Percentiles rank a stretch among this genome's conserved stretches.
These are phyloP conservation scores for Morelia viridis DNA, from an alignment of 2,797 vertebrate genomes.

Conservation along the genomic window DNA sequence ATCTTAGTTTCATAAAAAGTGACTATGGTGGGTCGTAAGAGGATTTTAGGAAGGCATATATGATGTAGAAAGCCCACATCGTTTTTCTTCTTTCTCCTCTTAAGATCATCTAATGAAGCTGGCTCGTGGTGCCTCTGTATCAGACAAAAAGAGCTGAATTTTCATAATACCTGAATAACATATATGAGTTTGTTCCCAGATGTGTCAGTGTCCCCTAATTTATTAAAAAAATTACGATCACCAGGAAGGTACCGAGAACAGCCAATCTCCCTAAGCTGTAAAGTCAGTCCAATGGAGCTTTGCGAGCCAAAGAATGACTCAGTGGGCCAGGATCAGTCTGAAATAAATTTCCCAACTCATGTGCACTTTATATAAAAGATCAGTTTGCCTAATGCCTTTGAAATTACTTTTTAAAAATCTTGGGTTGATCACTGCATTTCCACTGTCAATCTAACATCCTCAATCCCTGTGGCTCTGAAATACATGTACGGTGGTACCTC, in stretches of 20 bases:
- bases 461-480: slow-evolving; percentile 52
- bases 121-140: too few species aligned
- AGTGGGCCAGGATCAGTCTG: neutral
- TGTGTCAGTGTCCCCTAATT: too few species aligned
- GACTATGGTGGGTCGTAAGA: too few species aligned
- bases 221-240: neutral
- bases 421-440: slow-evolving; percentile 30
- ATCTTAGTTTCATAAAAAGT: too few species aligned
- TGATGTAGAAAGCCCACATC: too few species aligned
- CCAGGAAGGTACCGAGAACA: neutral
- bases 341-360: neutral
- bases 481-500: too few species aligned
- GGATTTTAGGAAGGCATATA: too few species aligned
- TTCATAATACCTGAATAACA: too few species aligned
- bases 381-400: slow-evolving; percentile 6
- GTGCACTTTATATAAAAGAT: neutral
- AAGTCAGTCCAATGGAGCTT: neutral
- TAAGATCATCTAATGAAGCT: too few species aligned
- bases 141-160: too few species aligned
- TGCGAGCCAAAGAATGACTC: neutral
- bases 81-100: too few species aligned
- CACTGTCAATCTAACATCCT: slow-evolving; percentile 37
- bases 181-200: too few species aligned
- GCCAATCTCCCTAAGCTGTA: neutral
- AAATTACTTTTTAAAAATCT: slow-evolving; percentile 49